Conservation (phyloP, 1,140 invertebrate genomes). For the Dreissena polymorpha region DNA sequence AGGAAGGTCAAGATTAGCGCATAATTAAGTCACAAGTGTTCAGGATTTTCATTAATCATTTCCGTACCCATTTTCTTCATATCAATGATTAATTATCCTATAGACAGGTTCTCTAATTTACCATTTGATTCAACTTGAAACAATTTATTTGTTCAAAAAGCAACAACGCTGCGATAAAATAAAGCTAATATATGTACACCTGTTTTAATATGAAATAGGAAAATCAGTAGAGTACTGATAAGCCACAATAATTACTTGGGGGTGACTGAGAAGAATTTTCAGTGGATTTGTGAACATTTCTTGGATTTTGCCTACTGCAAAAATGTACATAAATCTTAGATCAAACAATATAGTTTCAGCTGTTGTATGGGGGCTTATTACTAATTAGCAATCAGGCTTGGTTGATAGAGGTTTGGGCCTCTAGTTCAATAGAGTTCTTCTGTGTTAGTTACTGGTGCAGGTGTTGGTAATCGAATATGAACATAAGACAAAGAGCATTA, state of each 20-base stretch:
- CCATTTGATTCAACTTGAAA: constrained; percentile 49
- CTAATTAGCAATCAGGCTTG: constrained; percentile 29
- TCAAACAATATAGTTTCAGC: constrained; percentile 36
- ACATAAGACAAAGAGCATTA: too few species aligned
- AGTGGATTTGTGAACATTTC: constrained; percentile 13
- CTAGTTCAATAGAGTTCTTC: too few species aligned
- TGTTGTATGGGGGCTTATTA: constrained; percentile 17
- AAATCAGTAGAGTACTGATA: constrained; percentile 39
- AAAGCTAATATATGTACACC: constrained; percentile 39
- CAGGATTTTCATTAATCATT: constrained; percentile 49
- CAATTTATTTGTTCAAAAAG: constrained; percentile 53
- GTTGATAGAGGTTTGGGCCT: neutral
- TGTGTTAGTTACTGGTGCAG: too few species aligned
- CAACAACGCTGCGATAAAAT: constrained; percentile 15
- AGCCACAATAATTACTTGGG: constrained; percentile 45
- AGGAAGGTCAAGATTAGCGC: constrained; percentile 51
- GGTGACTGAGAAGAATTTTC: constrained; percentile 15
- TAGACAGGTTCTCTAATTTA: constrained; percentile 44
- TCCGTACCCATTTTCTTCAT: constrained; percentile 30
- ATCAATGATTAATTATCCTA: constrained; percentile 45
- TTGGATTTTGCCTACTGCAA: constrained; percentile 11
- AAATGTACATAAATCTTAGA: constrained; percentile 43
- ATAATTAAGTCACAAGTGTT: constrained; percentile 54
- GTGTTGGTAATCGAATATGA: too few species aligned
- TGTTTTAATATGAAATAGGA: constrained; percentile 40